Conservation (phyloP, 2,113 vertebrate genomes). For the zebrafish (Danio rerio) region GRCz12tu NC_133182.1:44049001-44049500, state of each 20-base stretch:
- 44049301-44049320: neutral
- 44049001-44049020: slow-evolving; percentile 68
- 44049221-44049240: slow-evolving; percentile 13
- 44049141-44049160: slow-evolving; percentile 19
- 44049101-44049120: slow-evolving; percentile 62
- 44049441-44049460: slow-evolving; percentile 57
- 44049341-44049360: neutral
- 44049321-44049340: neutral
- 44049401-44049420: slow-evolving; percentile 42
- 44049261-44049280: neutral
- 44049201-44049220: neutral
- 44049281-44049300: neutral
- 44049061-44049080: slow-evolving; percentile 69
- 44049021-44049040: slow-evolving; percentile 59
- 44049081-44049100: slow-evolving; percentile 63
- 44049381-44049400: neutral
- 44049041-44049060: slow-evolving; percentile 52
- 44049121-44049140: slow-evolving; percentile 63
- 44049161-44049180: slow-evolving; percentile 17
- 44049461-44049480: slow-evolving; percentile 57
- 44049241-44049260: neutral
- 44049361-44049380: neutral
- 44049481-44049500: slow-evolving; percentile 63
- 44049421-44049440: slow-evolving; percentile 25
- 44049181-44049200: slow-evolving; percentile 21